These are phyloP conservation scores for Galeopterus variegatus DNA, from an alignment of 2,113 vertebrate genomes.

Conservation along the genomic window DNA sequence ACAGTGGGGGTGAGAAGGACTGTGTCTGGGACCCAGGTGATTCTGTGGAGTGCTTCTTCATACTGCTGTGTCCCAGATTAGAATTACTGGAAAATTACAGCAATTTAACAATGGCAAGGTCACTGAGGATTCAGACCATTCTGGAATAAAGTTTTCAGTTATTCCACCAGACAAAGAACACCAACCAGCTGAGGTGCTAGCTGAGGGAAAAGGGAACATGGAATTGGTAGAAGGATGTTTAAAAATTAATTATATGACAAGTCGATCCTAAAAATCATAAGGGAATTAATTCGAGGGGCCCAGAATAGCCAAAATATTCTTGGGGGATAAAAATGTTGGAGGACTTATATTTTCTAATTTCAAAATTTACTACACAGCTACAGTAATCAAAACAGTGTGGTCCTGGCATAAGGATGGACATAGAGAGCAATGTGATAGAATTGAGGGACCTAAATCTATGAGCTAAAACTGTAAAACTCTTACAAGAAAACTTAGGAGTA, in stretches of 20 bases:
- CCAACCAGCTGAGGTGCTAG: not conserved
- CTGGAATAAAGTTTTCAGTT: not conserved
- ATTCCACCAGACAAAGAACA: not conserved
- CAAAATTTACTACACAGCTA: no score
- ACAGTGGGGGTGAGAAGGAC: no score
- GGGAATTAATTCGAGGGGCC: not conserved
- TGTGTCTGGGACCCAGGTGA: not conserved
- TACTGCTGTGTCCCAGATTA: not conserved
- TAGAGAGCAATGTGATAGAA: no score
- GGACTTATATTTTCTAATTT: no score
- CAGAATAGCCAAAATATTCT: no score
- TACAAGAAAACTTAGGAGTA: no score
- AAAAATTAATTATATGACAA: not conserved
- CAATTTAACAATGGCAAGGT: not conserved
- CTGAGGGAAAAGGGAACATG: not conserved
- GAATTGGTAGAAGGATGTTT: not conserved
- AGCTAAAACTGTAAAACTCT: no score
- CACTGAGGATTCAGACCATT: not conserved
- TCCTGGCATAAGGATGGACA: not conserved
- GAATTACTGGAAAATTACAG: not conserved
- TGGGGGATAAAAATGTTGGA: no score
- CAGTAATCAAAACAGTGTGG: not conserved
- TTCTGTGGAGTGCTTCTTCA: not conserved
- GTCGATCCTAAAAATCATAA: not conserved
- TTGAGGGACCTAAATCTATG: no score